These are phyloP conservation scores for Synanceia verrucosa DNA, from an alignment of 2,797 vertebrate genomes.

Conservation along the genomic window DNA sequence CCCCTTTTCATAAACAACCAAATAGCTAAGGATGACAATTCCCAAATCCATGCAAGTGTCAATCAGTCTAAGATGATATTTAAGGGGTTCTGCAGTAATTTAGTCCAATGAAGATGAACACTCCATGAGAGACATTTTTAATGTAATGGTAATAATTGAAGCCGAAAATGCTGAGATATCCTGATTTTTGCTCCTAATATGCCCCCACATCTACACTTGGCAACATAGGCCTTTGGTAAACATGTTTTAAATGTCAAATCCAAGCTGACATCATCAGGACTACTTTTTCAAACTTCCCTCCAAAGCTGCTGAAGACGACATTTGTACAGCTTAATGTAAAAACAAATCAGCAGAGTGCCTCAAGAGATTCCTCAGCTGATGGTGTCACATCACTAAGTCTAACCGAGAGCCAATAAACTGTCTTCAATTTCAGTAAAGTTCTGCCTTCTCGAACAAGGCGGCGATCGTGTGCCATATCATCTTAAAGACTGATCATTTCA, in stretches of 20 bases:
- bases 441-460: constrained; percentile 18
- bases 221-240: neutral
- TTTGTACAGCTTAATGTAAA: no score
- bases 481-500: constrained; percentile 61
- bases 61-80: neutral
- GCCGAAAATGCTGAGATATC: neutral
- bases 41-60: neutral
- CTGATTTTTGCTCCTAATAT: neutral
- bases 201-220: neutral
- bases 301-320: no score
- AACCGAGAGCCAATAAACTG: constrained; percentile 32
- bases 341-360: neutral
- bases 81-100: neutral
- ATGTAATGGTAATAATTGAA: neutral
- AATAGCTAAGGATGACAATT: neutral
- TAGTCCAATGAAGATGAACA: neutral
- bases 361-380: constrained; percentile 6
- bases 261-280: neutral
- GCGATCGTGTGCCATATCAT: constrained; percentile 68
- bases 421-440: constrained; percentile 32
- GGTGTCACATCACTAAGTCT: constrained; percentile 57
- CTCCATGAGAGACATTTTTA: neutral
- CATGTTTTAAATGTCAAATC: neutral
- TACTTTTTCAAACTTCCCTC: neutral
- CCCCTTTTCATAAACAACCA: neutral